Evolutionary conservation across 2,888 invertebrate species (phyloP), one percentile per base, ranked within the genome.

Genomic region (Muschampia plurimacula): DNA sequence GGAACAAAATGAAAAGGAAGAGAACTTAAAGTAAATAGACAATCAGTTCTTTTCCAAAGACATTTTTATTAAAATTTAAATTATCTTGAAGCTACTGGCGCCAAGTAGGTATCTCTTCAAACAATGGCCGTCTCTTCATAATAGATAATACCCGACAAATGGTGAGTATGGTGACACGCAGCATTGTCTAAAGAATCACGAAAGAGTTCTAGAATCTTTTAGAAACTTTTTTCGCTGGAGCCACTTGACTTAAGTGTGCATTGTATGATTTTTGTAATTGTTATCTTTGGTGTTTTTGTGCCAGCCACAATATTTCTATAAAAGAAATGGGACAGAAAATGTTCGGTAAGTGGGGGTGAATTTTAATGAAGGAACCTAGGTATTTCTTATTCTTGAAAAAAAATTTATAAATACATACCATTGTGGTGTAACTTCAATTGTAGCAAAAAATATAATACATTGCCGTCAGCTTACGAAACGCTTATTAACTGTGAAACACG

Each of bases 131-230:
- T 75, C 74, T 67, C 55, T 70, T 74, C 73, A 76, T 74, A 75
- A 79, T 78, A 81, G 80, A 80, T 79, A 81, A 80, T 77, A 75
- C 71, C 70, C 67, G 76, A 78, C 79, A 80, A 75, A 74, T 74
- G 75, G 72, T 77, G 80, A 80, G 22, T 22, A 22, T 22, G 22
- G 22, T 22, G 22, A 22, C 79, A 78, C 76, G 74, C 60, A 22
- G 32, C 55, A 72, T 67, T 72, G 72, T 72, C 60, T 72, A 66
- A 49, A 13, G 41, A 44, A 63, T 70, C 22, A 22, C 22, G 22
- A 22, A 22, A 22, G 22, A 22, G 1, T 22, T 64, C 57, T 64
- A 59, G 57, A 65, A 66, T 60, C 22, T 66, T n/a, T 65, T 39
- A 63, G 41, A 66, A 66, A 28, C 22, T 67, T 72, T 72, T 72